phyloP scores from a whole-genome alignment of 2,113 vertebrate genomes.

The Cynocephalus volans region DNA sequence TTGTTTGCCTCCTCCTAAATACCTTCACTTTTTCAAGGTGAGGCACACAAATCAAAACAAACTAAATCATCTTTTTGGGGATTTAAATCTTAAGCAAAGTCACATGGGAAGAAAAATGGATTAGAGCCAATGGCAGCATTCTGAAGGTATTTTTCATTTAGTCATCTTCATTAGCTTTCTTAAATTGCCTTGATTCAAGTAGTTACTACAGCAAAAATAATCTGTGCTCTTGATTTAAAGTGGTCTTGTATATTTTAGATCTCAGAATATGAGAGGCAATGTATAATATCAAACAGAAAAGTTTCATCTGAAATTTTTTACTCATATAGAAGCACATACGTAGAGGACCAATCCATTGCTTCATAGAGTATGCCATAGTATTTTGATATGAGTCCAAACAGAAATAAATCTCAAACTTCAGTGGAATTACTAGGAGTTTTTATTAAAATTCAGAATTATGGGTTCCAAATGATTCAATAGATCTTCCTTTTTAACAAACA shows the following conservation, averaged over 20 bases:
- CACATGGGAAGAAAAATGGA: background rate
- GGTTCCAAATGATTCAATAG: background rate
- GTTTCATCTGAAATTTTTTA: background rate
- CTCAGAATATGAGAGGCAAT: background rate
- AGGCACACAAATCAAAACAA: background rate
- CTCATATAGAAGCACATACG: background rate
- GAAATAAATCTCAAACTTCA: background rate
- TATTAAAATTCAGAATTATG: background rate
- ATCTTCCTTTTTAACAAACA: background rate
- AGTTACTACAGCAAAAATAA: background rate
- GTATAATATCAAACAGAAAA: background rate
- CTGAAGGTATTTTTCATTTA: background rate
- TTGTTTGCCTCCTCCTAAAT: background rate
- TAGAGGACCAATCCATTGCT: background rate
- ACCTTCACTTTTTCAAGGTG: background rate
- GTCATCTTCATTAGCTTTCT: background rate
- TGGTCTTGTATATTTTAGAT: background rate
- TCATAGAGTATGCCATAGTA: background rate
- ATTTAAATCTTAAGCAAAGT: background rate
- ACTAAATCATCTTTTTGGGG: background rate
- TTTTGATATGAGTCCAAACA: background rate
- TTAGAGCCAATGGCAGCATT: background rate
- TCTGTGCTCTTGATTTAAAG: background rate
- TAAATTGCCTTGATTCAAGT: background rate
- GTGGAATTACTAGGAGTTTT: background rate